phyloP scores from a whole-genome alignment of 2,113 vertebrate species.

The Petaurus breviceps region DNA sequence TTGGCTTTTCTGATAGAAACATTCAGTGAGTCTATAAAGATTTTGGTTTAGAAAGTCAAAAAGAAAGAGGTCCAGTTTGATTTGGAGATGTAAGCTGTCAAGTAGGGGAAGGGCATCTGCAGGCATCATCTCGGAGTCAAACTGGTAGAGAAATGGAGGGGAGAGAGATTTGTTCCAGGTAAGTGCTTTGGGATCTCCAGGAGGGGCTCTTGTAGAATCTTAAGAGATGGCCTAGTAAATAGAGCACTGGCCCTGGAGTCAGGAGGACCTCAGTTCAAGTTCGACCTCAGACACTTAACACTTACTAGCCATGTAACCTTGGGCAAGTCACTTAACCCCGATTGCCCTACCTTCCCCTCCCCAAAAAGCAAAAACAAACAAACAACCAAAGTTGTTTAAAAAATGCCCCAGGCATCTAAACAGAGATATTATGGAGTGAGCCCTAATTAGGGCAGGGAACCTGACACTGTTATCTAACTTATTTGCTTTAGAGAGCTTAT shows the following conservation, averaged over 20 bases:
- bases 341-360: too few species aligned
- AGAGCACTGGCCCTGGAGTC: too few species aligned
- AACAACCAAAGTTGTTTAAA: too few species aligned
- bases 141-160: not conserved
- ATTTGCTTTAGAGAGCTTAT: not conserved
- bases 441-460: not conserved
- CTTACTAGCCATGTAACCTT: too few species aligned
- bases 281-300: too few species aligned
- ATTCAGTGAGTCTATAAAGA: slow-evolving; percentile 38
- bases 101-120: not conserved
- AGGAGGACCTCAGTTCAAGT: too few species aligned
- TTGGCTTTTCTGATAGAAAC: slow-evolving; percentile 69
- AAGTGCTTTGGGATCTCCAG: not conserved
- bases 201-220: not conserved
- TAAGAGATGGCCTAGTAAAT: not conserved
- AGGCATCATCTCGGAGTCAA: not conserved
- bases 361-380: too few species aligned
- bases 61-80: slow-evolving; percentile 40
- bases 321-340: too few species aligned
- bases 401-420: not conserved
- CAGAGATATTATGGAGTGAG: not conserved
- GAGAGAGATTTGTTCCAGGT: not conserved
- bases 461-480: not conserved
- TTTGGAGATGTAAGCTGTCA: slow-evolving; percentile 17
- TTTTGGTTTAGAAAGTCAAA: slow-evolving; percentile 7